Base-by-base conservation (phyloP, 2,797 vertebrate species). In the Gastrophryne carolinensis region DNA sequence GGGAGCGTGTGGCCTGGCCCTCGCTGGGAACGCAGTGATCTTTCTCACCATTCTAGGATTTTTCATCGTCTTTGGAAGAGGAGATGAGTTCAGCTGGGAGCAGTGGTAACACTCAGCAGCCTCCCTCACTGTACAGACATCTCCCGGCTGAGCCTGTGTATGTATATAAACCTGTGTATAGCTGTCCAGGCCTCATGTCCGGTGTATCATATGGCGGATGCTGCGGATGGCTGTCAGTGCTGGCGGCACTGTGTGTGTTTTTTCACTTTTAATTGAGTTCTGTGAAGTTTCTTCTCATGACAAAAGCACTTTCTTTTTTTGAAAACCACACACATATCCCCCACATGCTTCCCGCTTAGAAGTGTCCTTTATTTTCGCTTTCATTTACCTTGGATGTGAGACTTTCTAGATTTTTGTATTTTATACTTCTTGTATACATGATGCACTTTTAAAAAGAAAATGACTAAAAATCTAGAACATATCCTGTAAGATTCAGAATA, bases 11-110 rank as follows among this genome's bases (percentile, higher is more conserved):
- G 95, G 93, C 62, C 91, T 99, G 81, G 96, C 98, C 82, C 92
- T 99, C 87, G 94, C 94, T 1, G 96, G 95, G 57, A 98, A 98
- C 17, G 85, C 90, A 3, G 94, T 99, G 57, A 96, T 98, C 89
- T 98, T 98, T 86, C 83, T 95, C 79, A 98, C 96, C 23, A 96
- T 99, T 83, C 86, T 98, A 44, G 95, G 96, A 57, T 98, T 98
- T 85, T 98, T 98, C 83, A 80, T 96, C 1, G 89, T 98, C 17
- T 99, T 99, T 79, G 97, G 95, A 76, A 86, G 90, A 90, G 90
- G 95, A 71, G 96, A 98, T 73, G 97, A 98, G 83, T 98, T 98
- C 82, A 94, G 93, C 88, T 99, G 95, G 95, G 96, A 99, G 68
- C 95, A 96, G 87, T 97, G 96, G 95, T 97, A 95, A 90, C 32